Percentiles rank a stretch among this genome's conserved stretches.
Evolutionary conservation across 2,113 vertebrate species (phyloP).

Genomic region (Sebastes schlegelii): DNA sequence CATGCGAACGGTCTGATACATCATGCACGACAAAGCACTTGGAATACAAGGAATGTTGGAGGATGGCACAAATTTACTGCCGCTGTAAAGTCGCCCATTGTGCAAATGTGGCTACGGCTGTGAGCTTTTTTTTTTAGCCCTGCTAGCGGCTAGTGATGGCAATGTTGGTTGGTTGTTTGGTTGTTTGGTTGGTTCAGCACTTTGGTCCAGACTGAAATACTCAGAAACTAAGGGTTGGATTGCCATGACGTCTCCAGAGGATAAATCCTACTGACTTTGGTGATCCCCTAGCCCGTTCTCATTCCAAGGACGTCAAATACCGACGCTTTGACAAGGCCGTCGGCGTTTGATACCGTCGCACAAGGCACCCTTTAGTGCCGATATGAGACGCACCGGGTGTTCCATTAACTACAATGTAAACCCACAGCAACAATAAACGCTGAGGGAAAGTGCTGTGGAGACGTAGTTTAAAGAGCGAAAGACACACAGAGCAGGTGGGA

Average conservation of each 20-base stretch:
- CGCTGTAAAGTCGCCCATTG: constrained; percentile 3
- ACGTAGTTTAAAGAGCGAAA: no score
- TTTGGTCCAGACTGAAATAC: constrained; percentile 14
- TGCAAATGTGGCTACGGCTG: constrained; percentile 8
- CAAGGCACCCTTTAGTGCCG: no score
- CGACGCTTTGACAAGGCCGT: no score
- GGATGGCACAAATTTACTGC: constrained; percentile 8
- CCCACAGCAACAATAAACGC: no score
- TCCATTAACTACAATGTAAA: no score
- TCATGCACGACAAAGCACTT: constrained; percentile 47
- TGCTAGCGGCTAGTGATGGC: not conserved
- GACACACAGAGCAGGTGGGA: no score
- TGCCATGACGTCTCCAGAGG: not conserved
- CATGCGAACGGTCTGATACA: constrained; percentile 51
- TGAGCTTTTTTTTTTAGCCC: constrained; percentile 19
- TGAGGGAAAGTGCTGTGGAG: no score
- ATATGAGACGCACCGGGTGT: no score
- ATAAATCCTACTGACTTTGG: not conserved
- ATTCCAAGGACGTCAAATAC: no score
- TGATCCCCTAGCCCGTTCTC: not conserved
- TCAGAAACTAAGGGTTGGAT: not conserved
- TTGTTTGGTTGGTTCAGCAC: not conserved
- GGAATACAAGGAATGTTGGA: constrained; percentile 26
- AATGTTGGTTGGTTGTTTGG: not conserved
- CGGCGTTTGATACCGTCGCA: no score